Percentiles rank a stretch among this genome's conserved stretches.
Conservation (phyloP, 2,797 vertebrate genomes). For the Prionace glauca region DNA sequence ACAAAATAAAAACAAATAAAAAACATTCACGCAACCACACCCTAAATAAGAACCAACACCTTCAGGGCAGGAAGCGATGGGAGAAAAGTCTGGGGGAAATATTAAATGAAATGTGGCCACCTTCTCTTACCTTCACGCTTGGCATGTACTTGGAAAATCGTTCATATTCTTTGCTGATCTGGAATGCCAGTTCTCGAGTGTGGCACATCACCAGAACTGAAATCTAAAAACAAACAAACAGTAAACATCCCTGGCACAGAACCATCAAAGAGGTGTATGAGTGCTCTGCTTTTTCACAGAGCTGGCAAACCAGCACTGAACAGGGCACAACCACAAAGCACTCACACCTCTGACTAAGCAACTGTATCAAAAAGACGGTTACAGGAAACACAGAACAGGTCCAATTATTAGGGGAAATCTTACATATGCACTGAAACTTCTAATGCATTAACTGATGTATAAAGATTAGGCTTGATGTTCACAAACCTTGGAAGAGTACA, state of each 20-base stretch:
- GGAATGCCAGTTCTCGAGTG: slow-evolving; percentile 70
- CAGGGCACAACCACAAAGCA: neutral
- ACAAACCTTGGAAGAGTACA: neutral
- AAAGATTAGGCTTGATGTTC: neutral
- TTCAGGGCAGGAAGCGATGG: neutral
- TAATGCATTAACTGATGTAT: neutral
- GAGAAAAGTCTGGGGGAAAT: neutral
- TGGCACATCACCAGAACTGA: slow-evolving; percentile 75
- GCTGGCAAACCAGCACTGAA: neutral
- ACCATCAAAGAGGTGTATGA: neutral
- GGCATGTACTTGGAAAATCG: slow-evolving; percentile 77
- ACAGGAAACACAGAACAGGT: neutral
- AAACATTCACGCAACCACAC: neutral
- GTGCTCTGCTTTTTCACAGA: too few relatives aligned
- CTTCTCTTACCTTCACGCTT: slow-evolving; percentile 61
- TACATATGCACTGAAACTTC: neutral
- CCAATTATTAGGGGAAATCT: neutral
- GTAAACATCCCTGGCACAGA: neutral
- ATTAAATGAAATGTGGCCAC: neutral
- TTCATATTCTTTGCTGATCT: slow-evolving; percentile 77
- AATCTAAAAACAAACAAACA: slow-evolving; percentile 51
- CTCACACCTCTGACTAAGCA: too few relatives aligned
- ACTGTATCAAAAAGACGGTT: neutral
- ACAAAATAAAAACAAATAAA: neutral
- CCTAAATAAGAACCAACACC: neutral